These are phyloP conservation scores for Rhipidura dahli DNA, from an alignment of 2,113 vertebrate genomes.

Conservation along the genomic window DNA sequence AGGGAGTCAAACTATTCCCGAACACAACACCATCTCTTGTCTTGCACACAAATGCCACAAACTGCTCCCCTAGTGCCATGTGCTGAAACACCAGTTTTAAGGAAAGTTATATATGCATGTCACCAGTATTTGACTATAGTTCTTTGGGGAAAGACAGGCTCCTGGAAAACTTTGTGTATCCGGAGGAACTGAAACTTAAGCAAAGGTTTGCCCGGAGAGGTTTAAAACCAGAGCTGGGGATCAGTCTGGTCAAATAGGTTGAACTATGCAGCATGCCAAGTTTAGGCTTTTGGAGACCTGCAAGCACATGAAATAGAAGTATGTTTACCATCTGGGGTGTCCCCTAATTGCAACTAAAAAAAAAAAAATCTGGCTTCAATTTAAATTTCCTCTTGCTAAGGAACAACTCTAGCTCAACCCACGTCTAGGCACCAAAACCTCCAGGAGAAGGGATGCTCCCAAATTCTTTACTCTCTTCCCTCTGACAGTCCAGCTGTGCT, in stretches of 20 bases:
- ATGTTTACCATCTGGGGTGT: not conserved
- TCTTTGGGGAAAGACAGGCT: not conserved
- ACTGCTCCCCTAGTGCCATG: not conserved
- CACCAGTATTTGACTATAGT: not conserved
- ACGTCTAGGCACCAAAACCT: not conserved
- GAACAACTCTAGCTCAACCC: not conserved
- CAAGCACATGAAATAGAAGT: not conserved
- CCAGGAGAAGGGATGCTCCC: not conserved
- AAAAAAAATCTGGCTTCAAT: not conserved
- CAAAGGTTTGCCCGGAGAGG: not conserved
- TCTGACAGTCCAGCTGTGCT: not conserved
- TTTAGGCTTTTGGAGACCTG: not conserved
- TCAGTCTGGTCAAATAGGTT: not conserved
- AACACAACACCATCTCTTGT: not conserved
- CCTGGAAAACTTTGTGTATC: not conserved
- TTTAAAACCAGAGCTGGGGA: not conserved
- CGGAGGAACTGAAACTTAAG: not conserved
- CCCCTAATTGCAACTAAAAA: not conserved
- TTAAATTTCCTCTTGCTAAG: not conserved
- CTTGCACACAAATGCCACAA: not conserved
- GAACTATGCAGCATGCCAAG: not conserved
- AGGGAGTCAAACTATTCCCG: not conserved
- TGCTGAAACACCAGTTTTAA: not conserved
- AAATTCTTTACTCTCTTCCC: not conserved
- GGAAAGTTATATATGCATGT: not conserved